These are phyloP conservation scores for Cerceris ruficornis DNA, from an alignment of 2,888 invertebrate species.

Conservation along the genomic window DNA sequence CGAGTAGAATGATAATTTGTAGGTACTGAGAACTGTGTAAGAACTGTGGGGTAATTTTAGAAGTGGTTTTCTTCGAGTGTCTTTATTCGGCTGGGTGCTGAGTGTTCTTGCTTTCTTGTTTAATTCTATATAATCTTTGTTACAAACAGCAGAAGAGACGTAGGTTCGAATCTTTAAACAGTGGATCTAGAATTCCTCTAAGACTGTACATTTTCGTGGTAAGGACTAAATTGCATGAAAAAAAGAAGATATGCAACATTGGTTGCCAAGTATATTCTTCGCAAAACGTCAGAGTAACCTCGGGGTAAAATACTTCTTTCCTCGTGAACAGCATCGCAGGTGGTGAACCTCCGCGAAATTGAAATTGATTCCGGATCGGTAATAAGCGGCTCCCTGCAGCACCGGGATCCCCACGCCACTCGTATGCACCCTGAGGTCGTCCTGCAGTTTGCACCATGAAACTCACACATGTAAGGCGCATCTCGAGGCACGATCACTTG, in stretches of 20 bases:
- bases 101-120: no score
- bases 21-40: background rate
- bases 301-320: slow-evolving; percentile 33
- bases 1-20: background rate
- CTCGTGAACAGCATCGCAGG: slow-evolving; percentile 58
- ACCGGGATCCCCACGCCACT: slow-evolving; percentile 40
- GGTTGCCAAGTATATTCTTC: background rate
- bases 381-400: slow-evolving; percentile 65
- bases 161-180: no score
- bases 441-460: slow-evolving; percentile 25
- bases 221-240: no score
- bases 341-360: slow-evolving; percentile 69
- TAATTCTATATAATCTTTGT: no score
- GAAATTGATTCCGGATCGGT: slow-evolving; percentile 75
- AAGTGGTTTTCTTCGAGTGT: no score
- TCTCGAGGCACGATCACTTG: slow-evolving; percentile 6
- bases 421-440: slow-evolving; percentile 53
- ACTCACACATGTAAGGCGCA: slow-evolving; percentile 27
- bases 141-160: no score
- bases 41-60: no score
- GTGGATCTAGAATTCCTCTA: no score
- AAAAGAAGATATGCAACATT: background rate
- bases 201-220: no score
- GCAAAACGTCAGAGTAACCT: slow-evolving; percentile 48
- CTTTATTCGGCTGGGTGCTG: no score